Base-by-base conservation (phyloP, 2,888 invertebrate genomes). In the Cepaea hortensis region DNA sequence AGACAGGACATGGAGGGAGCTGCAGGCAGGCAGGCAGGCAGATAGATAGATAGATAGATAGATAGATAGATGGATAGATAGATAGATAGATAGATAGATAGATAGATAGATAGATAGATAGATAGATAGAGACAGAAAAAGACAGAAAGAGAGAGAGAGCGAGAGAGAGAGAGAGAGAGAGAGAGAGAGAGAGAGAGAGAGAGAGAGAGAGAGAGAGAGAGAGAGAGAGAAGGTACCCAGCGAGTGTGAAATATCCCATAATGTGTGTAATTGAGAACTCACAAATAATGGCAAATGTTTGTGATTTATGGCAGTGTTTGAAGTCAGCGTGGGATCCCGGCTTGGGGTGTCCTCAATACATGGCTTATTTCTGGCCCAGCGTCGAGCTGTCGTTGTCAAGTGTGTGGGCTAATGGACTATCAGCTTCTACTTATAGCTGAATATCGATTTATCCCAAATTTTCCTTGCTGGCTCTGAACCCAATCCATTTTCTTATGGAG, bases 11-110 rank as follows among this genome's bases (percentile, higher is more conserved):
- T 65, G 18, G 65, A 65, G 9, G 18, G 35, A 35, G 35, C 35
- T 35, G 35, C 35, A 35, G 35, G 35, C 35, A 35, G 35, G 35
- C 35, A 35, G 35, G 35, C 35, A 35, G 35, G 1, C 1, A 35
- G 35, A 35, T 35, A 35, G 35, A 35, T 35, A 35, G 65, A 65
- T 65, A 65, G 65, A 65, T 65, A 65, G 65, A 65, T 65, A 65
- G 65, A 65, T 65, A 65, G 65, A 65, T 65, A 65, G 65, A 65
- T 65, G 2, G 65, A 65, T 65, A 65, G 65, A 65, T 65, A 65
- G 65, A 65, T 65, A 65, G 65, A 65, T 65, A 65, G 65, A 65
- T 65, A 65, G 65, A 65, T 65, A 65, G 65, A 65, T 65, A 65
- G 65, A 65, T 65, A 72, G 23, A 72, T 15, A 72, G 72, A 72